Evolutionary conservation across 1,140 invertebrate species (phyloP).

Genomic region (Drosophila ambigua): DNA sequence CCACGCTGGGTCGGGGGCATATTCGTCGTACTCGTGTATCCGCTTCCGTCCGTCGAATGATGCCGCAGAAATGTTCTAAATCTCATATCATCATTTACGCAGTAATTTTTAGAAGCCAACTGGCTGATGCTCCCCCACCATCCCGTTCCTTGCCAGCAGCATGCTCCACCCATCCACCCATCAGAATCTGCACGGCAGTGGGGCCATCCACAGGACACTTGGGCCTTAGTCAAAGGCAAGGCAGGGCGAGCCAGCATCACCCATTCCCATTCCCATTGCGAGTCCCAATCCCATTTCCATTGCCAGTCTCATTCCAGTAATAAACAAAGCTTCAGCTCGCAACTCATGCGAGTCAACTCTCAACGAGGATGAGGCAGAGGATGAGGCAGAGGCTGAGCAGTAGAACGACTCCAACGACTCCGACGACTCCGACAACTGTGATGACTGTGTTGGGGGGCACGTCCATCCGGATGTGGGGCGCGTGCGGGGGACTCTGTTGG

Average conservation of each 20-base stretch:
- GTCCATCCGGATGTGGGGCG: constrained; percentile 24
- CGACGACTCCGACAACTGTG: no score
- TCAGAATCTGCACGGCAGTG: no score
- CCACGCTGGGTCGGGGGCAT: constrained; percentile 1
- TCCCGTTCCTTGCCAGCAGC: background rate
- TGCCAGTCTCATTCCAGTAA: constrained; percentile 36
- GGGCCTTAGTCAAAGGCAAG: constrained; percentile 32
- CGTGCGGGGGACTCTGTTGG: no score
- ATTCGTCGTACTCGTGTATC: constrained; percentile 47
- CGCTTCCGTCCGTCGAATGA: constrained; percentile 76
- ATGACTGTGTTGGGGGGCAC: constrained; percentile 31
- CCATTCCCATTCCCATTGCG: constrained; percentile 3
- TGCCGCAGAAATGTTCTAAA: constrained; percentile 78
- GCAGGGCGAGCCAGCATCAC: background rate
- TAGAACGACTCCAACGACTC: background rate
- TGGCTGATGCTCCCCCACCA: constrained; percentile 25
- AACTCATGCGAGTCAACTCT: constrained; percentile 72
- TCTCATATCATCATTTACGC: constrained; percentile 82
- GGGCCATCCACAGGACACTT: constrained; percentile 29
- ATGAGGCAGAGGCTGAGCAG: background rate
- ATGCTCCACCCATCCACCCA: no score
- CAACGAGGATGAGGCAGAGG: constrained; percentile 1
- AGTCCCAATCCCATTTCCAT: constrained; percentile 10
- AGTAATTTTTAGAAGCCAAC: constrained; percentile 77
- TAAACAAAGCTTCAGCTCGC: constrained; percentile 76